Evolutionary conservation across 2,888 invertebrate genomes (phyloP).

Genomic region (Blomia tropicalis): DNA sequence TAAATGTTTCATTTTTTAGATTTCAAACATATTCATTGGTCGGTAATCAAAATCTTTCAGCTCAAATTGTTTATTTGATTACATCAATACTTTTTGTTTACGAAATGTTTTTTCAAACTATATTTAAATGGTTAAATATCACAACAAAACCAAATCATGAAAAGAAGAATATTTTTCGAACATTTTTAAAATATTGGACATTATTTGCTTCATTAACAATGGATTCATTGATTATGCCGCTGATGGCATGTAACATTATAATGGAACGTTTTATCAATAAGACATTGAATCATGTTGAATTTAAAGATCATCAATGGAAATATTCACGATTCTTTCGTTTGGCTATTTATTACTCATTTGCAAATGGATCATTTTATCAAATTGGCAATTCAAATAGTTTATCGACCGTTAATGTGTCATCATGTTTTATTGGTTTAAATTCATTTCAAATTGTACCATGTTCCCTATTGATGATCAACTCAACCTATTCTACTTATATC

Average conservation of each 20-base stretch:
- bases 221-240: constrained; percentile 33
- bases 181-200: not conserved
- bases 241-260: constrained; percentile 31
- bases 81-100: not conserved
- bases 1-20: not conserved
- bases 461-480: constrained; percentile 52
- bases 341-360: constrained; percentile 27
- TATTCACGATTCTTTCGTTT: constrained; percentile 23
- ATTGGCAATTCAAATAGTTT: constrained; percentile 88
- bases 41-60: not conserved
- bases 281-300: not conserved
- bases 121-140: not conserved
- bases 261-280: constrained; percentile 24
- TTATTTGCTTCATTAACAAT: constrained; percentile 18
- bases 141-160: not conserved
- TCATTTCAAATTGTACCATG: constrained; percentile 55
- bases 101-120: not conserved
- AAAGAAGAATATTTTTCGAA: not conserved
- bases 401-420: constrained; percentile 70
- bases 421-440: constrained; percentile 70
- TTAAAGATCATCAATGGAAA: constrained; percentile 27
- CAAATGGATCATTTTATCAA: constrained; percentile 29
- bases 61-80: not conserved
- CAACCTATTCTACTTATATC: constrained; percentile 64
- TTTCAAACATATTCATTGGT: not conserved